Base-by-base conservation (phyloP, 2,797 vertebrate genomes). In the Philypnodon macrostomus region DNA sequence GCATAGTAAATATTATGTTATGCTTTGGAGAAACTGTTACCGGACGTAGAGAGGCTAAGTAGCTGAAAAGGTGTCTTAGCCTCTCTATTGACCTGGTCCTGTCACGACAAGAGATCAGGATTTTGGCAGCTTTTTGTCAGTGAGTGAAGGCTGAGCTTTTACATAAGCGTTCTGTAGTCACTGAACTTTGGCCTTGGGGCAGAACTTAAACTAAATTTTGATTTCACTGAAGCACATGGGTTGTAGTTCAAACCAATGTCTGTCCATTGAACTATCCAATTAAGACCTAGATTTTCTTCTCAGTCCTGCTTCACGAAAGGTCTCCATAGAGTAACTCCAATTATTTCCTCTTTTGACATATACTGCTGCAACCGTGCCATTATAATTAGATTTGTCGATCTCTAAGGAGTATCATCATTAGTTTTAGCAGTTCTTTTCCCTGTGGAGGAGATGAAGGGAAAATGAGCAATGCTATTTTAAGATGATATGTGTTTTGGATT, bases 341-440 rank as follows among this genome's bases (percentile, higher is more conserved):
- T 81, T 84, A 81, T 47, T 65, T 68, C 50, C 49, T 42, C 36
- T 46, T 62, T 34, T 47, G 53, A 42, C 51, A 1, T 42, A 58
- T 56, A n/a, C n/a, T n/a, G 12, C 63, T 53, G 47, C 51, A 16
- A 53, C 40, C 10, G 17, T 18, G 23, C 49, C 52, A 44, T 2
- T 21, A 79, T 83, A 87, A 86, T 81, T 85, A 76, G 79, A 42
- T 60, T 70, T 58, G 57, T 46, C 1, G 44, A 15, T 67, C 83
- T 79, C 85, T 81, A 85, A 86, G 83, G 86, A 85, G 83, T 71
- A 60, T 53, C 72, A 67, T n/a, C n/a, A 39, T 74, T 76, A 58
- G 53, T 53, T 83, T 82, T 72, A 77, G 75, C 66, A 34, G 16
- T 40, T 53, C 54, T 35, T 50, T 57, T 59, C 73, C 62, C 11